Conservation (phyloP, 2,797 vertebrate genomes). For the Balearica regulorum region DNA sequence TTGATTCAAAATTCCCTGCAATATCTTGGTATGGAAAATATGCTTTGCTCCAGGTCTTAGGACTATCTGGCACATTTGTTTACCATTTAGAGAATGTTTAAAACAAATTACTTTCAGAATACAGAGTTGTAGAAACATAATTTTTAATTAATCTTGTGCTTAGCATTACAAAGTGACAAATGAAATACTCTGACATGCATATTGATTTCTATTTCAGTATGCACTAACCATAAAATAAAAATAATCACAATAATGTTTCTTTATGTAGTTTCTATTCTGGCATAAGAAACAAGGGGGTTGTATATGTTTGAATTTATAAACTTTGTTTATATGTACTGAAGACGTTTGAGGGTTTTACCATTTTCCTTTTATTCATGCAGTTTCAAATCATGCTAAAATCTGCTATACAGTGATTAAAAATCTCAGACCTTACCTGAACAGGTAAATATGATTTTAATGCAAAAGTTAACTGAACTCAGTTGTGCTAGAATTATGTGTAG, state of each 20-base stretch:
- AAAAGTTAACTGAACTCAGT: background rate
- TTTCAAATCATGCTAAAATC: background rate
- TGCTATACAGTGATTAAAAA: background rate
- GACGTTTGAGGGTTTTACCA: background rate
- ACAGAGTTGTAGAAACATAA: background rate
- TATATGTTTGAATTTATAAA: background rate
- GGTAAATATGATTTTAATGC: background rate
- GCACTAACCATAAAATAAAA: background rate
- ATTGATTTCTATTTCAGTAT: background rate
- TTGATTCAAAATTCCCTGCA: background rate
- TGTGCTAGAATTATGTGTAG: background rate
- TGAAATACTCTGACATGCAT: background rate
- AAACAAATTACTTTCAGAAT: background rate
- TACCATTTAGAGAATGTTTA: background rate
- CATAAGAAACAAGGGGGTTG: background rate
- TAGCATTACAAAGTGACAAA: background rate
- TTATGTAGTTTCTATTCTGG: background rate
- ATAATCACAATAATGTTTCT: background rate
- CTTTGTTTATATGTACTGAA: background rate
- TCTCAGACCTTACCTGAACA: background rate
- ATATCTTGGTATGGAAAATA: background rate
- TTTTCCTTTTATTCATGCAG: background rate
- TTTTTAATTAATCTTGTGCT: conserved; percentile 12
- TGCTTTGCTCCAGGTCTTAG: background rate
- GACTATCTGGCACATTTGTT: background rate